Base-by-base conservation (phyloP, 2,888 invertebrate species). In the Hermodice carunculata region DNA sequence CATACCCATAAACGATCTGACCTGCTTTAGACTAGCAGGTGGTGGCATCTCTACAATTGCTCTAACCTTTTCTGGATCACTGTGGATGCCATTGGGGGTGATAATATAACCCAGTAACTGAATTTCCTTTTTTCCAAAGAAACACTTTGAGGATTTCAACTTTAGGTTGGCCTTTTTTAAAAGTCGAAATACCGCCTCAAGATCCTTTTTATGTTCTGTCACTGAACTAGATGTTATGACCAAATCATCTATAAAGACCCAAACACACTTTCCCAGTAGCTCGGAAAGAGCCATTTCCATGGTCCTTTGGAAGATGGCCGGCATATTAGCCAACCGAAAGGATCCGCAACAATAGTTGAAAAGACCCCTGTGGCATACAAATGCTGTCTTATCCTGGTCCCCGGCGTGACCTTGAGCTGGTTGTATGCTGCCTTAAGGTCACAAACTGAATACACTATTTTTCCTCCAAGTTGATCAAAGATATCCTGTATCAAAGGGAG, bases 81-180 rank as follows among this genome's bases (percentile, higher is more conserved):
- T 5, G 11, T 8, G 3, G 24, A 37, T 34, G 3, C 54, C 54
- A 11, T 54, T 34, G 2, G 6, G 37, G 40, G 5, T 2, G n/a
- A 54, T 40, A 22, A 54, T 8, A 24, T 54, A 54, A 3, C 54
- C 54, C 24, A 54, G n/a, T 24, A 54, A n/a, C 6, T 34, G 4
- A 3, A 54, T 8, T 11, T 40, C 40, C 3, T 6, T n/a, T 17
- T 22, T 5, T 17, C 22, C 19, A 6, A 54, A 40, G 22, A 22
- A 3, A 40, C 54, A 54, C 24, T 54, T 54, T 34, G 14, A 2
- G 24, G 11, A 24, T 3, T 54, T 54, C 6, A n/a, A n/a, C n/a
- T n/a, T n/a, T n/a, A n/a, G n/a, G n/a, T n/a, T n/a, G n/a, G n/a
- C n/a, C n/a, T n/a, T n/a, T n/a, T n/a, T n/a, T n/a, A n/a, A n/a